Conservation (phyloP, 92 coral and sea anemone species). For the Scolanthus callimorphus region DNA sequence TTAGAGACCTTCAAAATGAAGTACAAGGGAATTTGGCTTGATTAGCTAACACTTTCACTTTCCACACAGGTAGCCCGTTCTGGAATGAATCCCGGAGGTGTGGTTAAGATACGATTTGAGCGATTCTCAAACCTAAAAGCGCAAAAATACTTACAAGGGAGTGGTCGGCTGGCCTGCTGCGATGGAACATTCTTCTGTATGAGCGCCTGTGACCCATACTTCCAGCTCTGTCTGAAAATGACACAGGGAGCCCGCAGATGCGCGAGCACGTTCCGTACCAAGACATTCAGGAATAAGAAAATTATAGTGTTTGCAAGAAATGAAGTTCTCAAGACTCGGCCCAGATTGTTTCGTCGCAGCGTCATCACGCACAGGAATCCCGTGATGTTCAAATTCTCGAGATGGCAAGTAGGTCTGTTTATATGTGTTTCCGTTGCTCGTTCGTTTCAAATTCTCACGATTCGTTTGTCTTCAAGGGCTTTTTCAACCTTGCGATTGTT, state of each 20-base stretch:
- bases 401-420: not conserved
- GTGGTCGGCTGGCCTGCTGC: not conserved
- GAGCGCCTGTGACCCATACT: not conserved
- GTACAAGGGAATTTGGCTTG: too few relatives aligned
- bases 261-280: not conserved
- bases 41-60: too few relatives aligned
- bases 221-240: not conserved
- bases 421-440: too few relatives aligned
- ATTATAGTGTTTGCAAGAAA: not conserved
- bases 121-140: not conserved
- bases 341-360: too few relatives aligned
- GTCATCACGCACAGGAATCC: not conserved
- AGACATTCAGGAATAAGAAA: not conserved
- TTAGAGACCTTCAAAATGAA: too few relatives aligned
- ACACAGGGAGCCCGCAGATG: not conserved
- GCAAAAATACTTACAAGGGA: not conserved
- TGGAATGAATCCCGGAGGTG: constrained; percentile 1
- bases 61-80: too few relatives aligned
- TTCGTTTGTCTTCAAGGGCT: not conserved
- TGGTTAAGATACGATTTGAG: not conserved
- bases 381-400: not conserved
- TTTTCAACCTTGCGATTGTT: not conserved
- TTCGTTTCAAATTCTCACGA: not conserved
- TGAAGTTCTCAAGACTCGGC: not conserved
- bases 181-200: not conserved